These are phyloP conservation scores for Bos indicus DNA, from an alignment of 2,113 vertebrate species.

Conservation along the genomic window DNA sequence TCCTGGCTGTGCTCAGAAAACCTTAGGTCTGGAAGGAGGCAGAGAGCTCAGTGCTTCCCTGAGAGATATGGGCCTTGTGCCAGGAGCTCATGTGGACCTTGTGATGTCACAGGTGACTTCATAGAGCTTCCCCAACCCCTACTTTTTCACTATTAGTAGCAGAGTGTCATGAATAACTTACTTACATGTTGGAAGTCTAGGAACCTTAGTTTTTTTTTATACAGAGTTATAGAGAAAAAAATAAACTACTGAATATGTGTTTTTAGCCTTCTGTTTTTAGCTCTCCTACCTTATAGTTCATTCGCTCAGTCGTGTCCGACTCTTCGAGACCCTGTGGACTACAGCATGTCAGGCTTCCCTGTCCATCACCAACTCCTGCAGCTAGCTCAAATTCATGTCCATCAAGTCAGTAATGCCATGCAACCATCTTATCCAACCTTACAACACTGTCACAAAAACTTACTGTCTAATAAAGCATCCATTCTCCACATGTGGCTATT, in stretches of 20 bases:
- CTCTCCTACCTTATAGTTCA: background rate
- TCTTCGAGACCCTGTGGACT: background rate
- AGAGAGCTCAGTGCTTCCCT: background rate
- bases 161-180: background rate
- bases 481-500: background rate
- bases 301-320: accelerated
- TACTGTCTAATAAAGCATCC: background rate
- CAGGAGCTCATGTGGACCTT: background rate
- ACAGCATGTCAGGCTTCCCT: background rate
- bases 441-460: background rate
- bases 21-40: background rate
- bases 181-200: background rate
- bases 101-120: background rate
- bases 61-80: background rate
- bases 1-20: background rate
- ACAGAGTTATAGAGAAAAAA: background rate
- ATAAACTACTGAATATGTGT: background rate
- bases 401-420: background rate
- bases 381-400: background rate
- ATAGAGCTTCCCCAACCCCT: background rate
- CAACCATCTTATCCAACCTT: background rate
- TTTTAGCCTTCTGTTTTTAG: background rate
- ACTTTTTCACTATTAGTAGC: background rate
- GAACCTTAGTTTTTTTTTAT: background rate
- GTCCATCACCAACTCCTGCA: background rate